Evolutionary conservation across 2,888 invertebrate genomes (phyloP).

Genomic region (Emmelina monodactyla): DNA sequence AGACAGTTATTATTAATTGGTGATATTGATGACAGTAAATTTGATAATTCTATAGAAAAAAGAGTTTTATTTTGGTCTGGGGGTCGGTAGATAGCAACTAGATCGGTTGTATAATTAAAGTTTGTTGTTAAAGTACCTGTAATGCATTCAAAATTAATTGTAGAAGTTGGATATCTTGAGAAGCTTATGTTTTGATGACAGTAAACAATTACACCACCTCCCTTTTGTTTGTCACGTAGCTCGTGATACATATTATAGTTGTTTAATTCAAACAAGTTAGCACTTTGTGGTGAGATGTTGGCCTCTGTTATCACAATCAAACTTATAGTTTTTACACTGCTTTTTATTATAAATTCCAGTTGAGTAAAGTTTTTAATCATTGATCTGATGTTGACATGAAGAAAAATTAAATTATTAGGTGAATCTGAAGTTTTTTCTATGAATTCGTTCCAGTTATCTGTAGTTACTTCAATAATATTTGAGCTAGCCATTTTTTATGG

Average conservation of each 20-base stretch:
- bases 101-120: not conserved
- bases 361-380: conserved; percentile 12
- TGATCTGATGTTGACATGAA: conserved; percentile 7
- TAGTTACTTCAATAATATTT: no score
- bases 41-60: conserved; percentile 6
- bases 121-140: conserved; percentile 2
- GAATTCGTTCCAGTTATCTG: conserved; percentile 3
- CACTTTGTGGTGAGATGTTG: conserved; percentile 7
- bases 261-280: conserved; percentile 2
- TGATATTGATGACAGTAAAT: not conserved
- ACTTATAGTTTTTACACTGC: conserved; percentile 5
- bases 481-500: no score
- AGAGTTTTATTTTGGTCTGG: conserved; percentile 6
- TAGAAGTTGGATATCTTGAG: not conserved
- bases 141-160: conserved; percentile 5
- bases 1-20: not conserved
- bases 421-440: not conserved
- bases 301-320: conserved; percentile 11
- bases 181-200: conserved; percentile 6
- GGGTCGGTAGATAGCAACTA: conserved; percentile 11
- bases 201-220: conserved; percentile 9
- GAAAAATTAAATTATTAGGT: not conserved
- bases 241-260: conserved; percentile 10
- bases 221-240: conserved; percentile 6
- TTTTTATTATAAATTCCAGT: conserved; percentile 12